phyloP scores from a whole-genome alignment of 2,113 vertebrate species.

The Crypturellus undulatus region DNA sequence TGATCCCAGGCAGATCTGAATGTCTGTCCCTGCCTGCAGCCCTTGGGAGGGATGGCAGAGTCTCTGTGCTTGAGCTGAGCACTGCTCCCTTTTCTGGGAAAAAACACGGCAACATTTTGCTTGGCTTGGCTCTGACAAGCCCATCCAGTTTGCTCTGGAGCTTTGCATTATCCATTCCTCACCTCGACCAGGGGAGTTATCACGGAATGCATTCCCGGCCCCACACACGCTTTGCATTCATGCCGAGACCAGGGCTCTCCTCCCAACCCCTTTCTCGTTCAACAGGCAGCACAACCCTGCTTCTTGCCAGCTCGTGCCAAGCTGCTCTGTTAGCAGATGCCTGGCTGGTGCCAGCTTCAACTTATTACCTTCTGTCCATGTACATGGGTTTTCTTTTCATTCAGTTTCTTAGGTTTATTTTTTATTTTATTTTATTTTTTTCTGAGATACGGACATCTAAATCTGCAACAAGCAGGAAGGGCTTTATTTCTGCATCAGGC shows the following conservation, averaged over 20 bases:
- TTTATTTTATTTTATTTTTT: neutral
- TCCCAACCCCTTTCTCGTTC: neutral
- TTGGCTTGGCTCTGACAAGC: constrained; percentile 54
- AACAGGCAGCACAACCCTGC: neutral
- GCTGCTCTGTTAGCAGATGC: neutral
- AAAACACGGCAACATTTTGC: constrained; percentile 66
- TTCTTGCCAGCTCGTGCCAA: rapidly evolving
- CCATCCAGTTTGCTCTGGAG: constrained; percentile 17
- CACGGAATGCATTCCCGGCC: neutral
- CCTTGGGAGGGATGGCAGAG: neutral
- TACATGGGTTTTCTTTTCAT: neutral
- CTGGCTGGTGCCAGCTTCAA: neutral
- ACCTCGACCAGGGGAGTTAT: neutral
- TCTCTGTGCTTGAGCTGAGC: constrained; percentile 11
- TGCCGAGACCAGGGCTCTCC: neutral
- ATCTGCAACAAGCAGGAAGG: neutral
- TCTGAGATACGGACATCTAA: neutral
- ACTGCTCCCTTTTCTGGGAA: constrained; percentile 37
- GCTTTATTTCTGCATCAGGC: neutral
- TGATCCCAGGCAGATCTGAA: constrained; percentile 17
- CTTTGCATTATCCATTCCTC: constrained; percentile 14
- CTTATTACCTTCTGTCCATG: neutral
- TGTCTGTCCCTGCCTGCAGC: neutral
- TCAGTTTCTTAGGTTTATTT: neutral
- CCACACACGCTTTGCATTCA: neutral